Conservation (phyloP, 64 coral and sea anemone species). For the Actinia equina region DNA sequence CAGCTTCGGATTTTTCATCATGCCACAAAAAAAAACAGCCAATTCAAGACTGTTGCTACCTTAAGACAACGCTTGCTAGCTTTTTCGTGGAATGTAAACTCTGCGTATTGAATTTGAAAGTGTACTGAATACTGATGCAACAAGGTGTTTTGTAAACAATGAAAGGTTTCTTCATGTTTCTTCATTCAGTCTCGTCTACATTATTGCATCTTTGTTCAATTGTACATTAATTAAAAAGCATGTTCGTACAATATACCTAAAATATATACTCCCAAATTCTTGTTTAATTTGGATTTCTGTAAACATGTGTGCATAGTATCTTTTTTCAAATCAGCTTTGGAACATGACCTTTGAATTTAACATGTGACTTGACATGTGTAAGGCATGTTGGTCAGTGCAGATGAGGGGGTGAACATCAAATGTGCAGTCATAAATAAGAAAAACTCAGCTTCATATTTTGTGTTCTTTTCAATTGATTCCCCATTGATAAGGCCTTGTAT, state of each 20-base stretch:
- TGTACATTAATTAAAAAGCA: background rate
- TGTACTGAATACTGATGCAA: background rate
- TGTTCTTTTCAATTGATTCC: too few relatives aligned
- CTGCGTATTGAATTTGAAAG: slow-evolving; percentile 1
- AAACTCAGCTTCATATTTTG: too few relatives aligned
- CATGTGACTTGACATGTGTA: background rate
- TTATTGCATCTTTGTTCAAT: too few relatives aligned
- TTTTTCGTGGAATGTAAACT: background rate
- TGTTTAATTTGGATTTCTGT: background rate
- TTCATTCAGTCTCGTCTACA: background rate
- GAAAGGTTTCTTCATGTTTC: background rate
- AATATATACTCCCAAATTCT: background rate
- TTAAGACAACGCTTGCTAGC: background rate
- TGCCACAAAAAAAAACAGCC: background rate
- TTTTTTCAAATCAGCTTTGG: background rate
- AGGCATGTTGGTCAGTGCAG: too few relatives aligned
- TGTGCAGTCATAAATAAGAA: background rate
- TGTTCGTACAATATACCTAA: background rate
- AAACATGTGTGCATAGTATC: background rate
- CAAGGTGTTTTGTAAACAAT: slow-evolving; percentile 8
- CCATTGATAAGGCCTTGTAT: too few relatives aligned
- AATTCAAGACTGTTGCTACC: background rate
- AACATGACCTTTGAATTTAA: background rate
- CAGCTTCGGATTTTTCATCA: background rate
- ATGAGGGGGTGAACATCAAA: background rate